A percentile compares a stretch with the other conserved stretches of the same genome.
These are phyloP conservation scores for Tychaedon coryphoeus DNA, from an alignment of 2,113 vertebrate species.

Conservation along the genomic window DNA sequence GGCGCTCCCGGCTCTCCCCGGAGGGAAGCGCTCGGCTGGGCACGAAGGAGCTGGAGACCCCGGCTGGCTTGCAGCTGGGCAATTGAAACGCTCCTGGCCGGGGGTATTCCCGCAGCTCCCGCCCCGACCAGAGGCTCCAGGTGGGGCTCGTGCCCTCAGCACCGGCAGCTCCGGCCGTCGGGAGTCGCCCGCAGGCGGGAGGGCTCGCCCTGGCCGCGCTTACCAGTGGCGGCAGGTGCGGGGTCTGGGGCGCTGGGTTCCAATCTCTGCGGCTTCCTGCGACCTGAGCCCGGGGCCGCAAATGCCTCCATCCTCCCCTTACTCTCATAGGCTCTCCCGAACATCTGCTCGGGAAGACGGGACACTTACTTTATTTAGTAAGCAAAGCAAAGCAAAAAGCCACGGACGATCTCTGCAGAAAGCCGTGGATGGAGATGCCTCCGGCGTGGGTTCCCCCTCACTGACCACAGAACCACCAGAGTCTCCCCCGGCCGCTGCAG, in stretches of 20 bases:
- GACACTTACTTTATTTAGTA: not conserved
- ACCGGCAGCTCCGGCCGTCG: not conserved
- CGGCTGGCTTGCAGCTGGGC: too few species aligned
- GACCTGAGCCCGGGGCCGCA: not conserved
- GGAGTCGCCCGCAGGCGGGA: not conserved
- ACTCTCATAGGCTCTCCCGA: too few species aligned
- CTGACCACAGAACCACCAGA: not conserved
- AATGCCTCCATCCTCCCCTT: not conserved
- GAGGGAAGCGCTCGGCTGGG: too few species aligned
- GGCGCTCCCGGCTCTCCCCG: too few species aligned
- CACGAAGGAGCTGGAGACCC: not conserved
- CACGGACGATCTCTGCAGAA: not conserved
- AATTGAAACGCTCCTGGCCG: not conserved
- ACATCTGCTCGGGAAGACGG: not conserved
- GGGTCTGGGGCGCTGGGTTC: rapidly evolving
- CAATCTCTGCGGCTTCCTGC: not conserved
- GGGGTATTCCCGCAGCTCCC: rapidly evolving
- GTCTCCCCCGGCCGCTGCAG: not conserved
- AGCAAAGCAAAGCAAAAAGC: not conserved
- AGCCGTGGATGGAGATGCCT: not conserved
- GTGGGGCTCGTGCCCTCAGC: not conserved
- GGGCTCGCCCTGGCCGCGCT: not conserved
- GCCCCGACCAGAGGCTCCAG: not conserved
- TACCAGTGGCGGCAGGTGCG: not conserved
- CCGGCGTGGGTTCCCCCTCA: not conserved